Evolutionary conservation across 2,113 vertebrate genomes (phyloP).

Genomic region (Amia ocellicauda): DNA sequence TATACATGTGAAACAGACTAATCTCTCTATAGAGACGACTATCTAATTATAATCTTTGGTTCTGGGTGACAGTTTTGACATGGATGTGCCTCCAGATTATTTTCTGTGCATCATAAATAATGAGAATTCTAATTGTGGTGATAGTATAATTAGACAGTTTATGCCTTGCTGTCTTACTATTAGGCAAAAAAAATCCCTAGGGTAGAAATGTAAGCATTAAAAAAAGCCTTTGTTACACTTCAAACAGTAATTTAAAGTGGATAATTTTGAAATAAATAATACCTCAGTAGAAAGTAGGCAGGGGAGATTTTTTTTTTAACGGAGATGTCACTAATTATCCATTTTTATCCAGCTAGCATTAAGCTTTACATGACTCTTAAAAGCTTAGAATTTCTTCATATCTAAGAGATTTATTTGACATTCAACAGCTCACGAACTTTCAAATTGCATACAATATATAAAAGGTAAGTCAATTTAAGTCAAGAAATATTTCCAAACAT

Average conservation of each 20-base stretch:
- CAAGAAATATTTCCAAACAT: too few relatives aligned
- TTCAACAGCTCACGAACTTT: too few relatives aligned
- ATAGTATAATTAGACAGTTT: slow-evolving; percentile 59
- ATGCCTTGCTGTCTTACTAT: slow-evolving; percentile 62
- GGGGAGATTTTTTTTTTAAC: too few relatives aligned
- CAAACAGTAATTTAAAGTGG: slow-evolving; percentile 1
- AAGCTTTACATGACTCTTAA: too few relatives aligned
- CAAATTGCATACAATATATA: too few relatives aligned
- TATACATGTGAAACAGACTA: slow-evolving; percentile 55
- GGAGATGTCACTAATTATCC: too few relatives aligned
- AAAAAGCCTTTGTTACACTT: background rate
- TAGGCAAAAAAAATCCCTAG: slow-evolving; percentile 51
- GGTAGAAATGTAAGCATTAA: slow-evolving; percentile 55
- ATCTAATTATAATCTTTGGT: slow-evolving; percentile 68
- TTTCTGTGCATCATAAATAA: slow-evolving; percentile 60
- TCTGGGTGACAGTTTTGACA: slow-evolving; percentile 66
- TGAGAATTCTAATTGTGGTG: slow-evolving; percentile 70
- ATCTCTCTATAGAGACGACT: slow-evolving; percentile 53
- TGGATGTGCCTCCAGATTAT: slow-evolving; percentile 55
- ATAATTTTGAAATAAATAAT: background rate
- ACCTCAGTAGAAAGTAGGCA: background rate
- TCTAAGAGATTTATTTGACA: too few relatives aligned
- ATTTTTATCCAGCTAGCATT: too few relatives aligned
- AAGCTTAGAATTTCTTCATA: too few relatives aligned
- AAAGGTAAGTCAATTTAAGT: too few relatives aligned